Evolutionary conservation across 2,113 vertebrate genomes (phyloP), one percentile per base, ranked within the genome.

Genomic region (Anas platyrhynchos): DNA sequence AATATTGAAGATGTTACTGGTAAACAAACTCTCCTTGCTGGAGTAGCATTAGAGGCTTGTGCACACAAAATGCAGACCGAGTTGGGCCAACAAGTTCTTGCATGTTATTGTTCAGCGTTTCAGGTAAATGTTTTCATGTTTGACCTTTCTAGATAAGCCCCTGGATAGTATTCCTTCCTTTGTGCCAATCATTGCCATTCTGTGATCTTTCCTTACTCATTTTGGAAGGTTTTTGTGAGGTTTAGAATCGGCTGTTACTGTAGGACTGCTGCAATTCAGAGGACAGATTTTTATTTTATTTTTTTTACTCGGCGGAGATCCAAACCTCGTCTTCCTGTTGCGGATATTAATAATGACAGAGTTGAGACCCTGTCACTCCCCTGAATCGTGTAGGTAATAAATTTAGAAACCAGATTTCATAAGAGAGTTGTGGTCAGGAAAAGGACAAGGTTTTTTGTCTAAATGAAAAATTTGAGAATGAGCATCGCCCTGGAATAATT

Each of bases 341-440:
- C 81, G 95, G 77, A 55, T 96, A 88, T 94, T 88, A 86, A 88
- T 92, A 81, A 81, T 83, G 91, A 86, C 88, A 89, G 94, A 93
- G 86, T 74, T 89, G 74, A 95, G 91, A 94, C 89, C 89, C 84
- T 91, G 91, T 92, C 86, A 75, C 77, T 96, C 78, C 41, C 38
- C 26, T 92, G 91, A 82, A 46, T 26, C 21, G 38, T 5, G 32
- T 55, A 74, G 78, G 74, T 86, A 91, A 85, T 86, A 95, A 87
- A 91, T 82, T 71, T 4, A 13, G 76, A 91, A 83, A 58, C 26
- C 23, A 29, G 27, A 38, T 94, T 96, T 92, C 74, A n/a, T 86
- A 68, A 91, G 91, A 83, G 93, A 69, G 27, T 91, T 96, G 93
- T 84, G 96, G 93, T 92, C 62, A 86, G 86, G 89, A 96, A 59